Base-by-base conservation (phyloP, 2,888 invertebrate genomes). In the Volucella inflata region DNA sequence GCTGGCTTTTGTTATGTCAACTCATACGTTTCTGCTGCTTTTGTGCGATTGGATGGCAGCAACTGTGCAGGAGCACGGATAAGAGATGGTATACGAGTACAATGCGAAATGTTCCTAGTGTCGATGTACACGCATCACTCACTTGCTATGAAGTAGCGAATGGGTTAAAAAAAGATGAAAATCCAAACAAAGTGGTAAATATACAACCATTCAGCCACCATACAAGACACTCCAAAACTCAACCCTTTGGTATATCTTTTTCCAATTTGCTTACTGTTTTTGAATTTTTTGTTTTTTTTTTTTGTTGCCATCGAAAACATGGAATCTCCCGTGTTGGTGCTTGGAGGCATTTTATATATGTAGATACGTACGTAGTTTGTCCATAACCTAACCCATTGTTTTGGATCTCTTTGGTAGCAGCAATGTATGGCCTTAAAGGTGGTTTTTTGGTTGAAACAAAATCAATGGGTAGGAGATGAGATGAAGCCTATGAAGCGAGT, bases 1-100 rank as follows among this genome's bases (percentile, higher is more conserved):
- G 78, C 87, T 70, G 82, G 87, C 87, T 87, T 84, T 87, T 87
- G 87, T 87, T 82, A 78, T 87, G 82, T 87, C 87, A 82, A 87
- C 87, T 82, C 78, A 87, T 82, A 87, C 82, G 87, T 78, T 87
- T 82, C 80, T 77, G 82, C 65, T 75, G 82, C 65, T 75, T 74
- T 78, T 87, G 70, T 87, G 74, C 87, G 77, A 85, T 85, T 85
- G 76, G 80, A 80, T 62, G 38, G 53, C 50, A 57, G 76, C 48
- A 71, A 46, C 55, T 68, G 71, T 62, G 30, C 74, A 76, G 75
- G 75, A 80, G 51, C 44, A 67, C 80, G 76, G 67, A 30, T 30
- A 76, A 55, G 70, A 72, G 30, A 30, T 6, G 30, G 76, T 71
- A n/a, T n/a, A 76, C 55, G 70, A 72, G n/a, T n/a, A n/a, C n/a